Evolutionary conservation across 1,140 invertebrate genomes (phyloP), one percentile per base, ranked within the genome.

Genomic region (Zaprionus camerounensis): DNA sequence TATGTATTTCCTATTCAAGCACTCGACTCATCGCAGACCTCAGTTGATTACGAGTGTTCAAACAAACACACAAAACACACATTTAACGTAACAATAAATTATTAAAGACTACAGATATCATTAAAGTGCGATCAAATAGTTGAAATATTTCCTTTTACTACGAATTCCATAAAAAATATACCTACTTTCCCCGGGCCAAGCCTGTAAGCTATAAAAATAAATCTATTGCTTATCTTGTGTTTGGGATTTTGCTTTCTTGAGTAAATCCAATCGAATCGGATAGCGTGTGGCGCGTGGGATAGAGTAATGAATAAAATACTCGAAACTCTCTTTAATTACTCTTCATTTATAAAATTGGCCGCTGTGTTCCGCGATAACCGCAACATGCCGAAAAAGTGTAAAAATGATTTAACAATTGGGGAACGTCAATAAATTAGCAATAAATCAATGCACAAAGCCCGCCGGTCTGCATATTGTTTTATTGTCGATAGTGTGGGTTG

Each of bases 371-470:
- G 82, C 80, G 41, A 17, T 9, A 46, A 41, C 22, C 58, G 26
- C 17, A 17, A 17, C 17, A 17, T 17, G 17, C 17, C 17, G 78
- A 41, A 57, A 81, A 74, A 78, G 84, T 88, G 85, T 85, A 88
- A 82, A 82, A 88, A 90, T 90, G 76, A 85, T 81, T 88, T 72
- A 91, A 85, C 81, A 81, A 90, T 80, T 70, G 71, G 71, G 66
- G 69, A 74, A 72, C 70, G 76, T 76, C 68, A 80, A 80, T 88
- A 82, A 90, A 88, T 90, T 88, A 90, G 85, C 85, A 76, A 85
- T 90, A 82, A 81, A 83, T 85, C 85, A 66, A 88, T 72, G 71
- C 61, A 71, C 34, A 59, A 76, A 55, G 68, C 71, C 62, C 56
- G 71, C 65, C 55, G 72, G 81, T 65, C 59, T 90, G 75, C 55